phyloP scores from a whole-genome alignment of 2,113 vertebrate genomes.

The Cynopterus brachyotis region DNA sequence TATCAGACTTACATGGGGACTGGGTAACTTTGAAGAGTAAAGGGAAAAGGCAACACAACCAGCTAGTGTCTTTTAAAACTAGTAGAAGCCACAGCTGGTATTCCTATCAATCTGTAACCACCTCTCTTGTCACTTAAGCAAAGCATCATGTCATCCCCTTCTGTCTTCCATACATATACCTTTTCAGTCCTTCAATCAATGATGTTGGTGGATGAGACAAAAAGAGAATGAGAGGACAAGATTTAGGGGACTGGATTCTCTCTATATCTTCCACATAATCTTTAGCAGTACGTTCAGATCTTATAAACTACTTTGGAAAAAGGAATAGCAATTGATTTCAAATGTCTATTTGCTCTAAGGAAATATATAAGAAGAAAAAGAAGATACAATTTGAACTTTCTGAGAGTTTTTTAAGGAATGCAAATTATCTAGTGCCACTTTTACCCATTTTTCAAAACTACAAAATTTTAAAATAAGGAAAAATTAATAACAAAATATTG shows the following conservation, averaged over 20 bases:
- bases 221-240: background rate
- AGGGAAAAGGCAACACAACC: background rate
- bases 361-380: background rate
- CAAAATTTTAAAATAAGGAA: background rate
- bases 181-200: background rate
- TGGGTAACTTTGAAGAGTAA: background rate
- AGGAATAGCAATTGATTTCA: background rate
- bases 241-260: background rate
- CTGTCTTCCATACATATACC: background rate
- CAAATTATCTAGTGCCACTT: background rate
- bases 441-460: background rate
- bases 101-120: background rate
- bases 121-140: background rate
- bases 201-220: background rate
- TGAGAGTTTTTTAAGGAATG: background rate
- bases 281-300: background rate
- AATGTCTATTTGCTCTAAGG: background rate
- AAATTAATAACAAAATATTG: background rate
- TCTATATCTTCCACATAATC: background rate
- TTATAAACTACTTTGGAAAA: background rate
- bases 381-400: slow-evolving; percentile 3
- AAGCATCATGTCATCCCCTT: background rate
- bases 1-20: background rate
- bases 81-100: background rate
- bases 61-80: background rate